Percentiles rank a stretch among this genome's conserved stretches.
Conservation (phyloP, 2,113 vertebrate genomes). For the Ictalurus furcatus region DNA sequence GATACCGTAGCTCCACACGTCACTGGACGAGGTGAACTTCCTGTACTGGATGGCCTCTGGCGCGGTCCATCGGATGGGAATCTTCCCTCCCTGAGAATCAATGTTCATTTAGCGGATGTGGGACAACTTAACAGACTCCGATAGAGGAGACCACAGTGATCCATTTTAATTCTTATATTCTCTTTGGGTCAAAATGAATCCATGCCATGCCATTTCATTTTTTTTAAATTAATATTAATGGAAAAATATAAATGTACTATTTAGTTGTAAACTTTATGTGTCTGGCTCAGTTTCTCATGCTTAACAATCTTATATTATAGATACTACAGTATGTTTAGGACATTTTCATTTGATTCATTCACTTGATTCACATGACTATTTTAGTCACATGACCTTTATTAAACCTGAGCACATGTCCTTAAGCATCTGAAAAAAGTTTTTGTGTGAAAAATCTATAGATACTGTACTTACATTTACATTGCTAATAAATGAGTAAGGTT, state of each 20-base stretch:
- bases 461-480: not conserved
- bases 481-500: not conserved
- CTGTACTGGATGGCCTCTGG: constrained; percentile 79
- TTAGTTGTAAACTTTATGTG: not conserved
- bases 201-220: not conserved
- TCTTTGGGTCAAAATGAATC: not conserved
- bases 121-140: not conserved
- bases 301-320: not conserved
- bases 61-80: constrained; percentile 78
- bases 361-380: not conserved
- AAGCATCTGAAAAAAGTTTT: not conserved
- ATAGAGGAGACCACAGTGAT: not conserved
- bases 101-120: constrained; percentile 11
- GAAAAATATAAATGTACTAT: not conserved
- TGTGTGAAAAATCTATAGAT: not conserved
- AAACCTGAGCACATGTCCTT: not conserved
- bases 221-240: not conserved
- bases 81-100: constrained; percentile 73
- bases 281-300: not conserved
- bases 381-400: not conserved
- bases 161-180: not conserved
- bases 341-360: not conserved
- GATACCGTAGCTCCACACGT: constrained; percentile 79
- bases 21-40: constrained; percentile 79
- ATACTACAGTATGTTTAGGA: not conserved